These are phyloP conservation scores for Tolypeutes matacus DNA, from an alignment of 2,797 vertebrate species.

Conservation along the genomic window DNA sequence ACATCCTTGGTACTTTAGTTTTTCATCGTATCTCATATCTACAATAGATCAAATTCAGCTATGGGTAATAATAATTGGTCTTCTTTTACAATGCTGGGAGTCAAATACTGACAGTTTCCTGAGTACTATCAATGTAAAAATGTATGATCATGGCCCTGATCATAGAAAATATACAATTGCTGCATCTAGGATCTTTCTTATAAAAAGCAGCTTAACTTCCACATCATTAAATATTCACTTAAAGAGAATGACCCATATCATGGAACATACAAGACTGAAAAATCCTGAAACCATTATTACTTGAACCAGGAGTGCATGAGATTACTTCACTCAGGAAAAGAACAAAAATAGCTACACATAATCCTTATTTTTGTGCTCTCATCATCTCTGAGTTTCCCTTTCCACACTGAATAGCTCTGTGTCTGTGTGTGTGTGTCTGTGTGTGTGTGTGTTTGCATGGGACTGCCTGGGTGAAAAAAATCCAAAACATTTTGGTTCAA, in stretches of 20 bases:
- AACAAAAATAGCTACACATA: not conserved
- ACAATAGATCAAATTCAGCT: not conserved
- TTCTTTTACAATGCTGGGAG: not conserved
- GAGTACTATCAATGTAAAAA: not conserved
- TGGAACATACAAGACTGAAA: not conserved
- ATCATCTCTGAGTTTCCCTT: not conserved
- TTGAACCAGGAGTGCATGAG: not conserved
- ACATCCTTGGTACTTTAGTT: not conserved
- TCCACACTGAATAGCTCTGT: not conserved
- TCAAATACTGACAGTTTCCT: constrained; percentile 51
- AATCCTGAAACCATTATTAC: not conserved
- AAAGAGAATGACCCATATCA: not conserved
- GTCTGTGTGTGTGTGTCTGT: not conserved
- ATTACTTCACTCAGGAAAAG: not conserved
- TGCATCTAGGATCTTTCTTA: not conserved
- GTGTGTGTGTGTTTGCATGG: not conserved
- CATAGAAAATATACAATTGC: constrained; percentile 23
- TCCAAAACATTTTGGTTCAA: not conserved
- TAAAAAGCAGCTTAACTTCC: not conserved
- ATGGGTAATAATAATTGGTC: not conserved
- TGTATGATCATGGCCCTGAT: not conserved
- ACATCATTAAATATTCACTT: not conserved
- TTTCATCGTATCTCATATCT: constrained; percentile 28
- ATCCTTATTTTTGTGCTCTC: not conserved
- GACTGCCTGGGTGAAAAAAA: not conserved